These are phyloP conservation scores for Microtus ochrogaster DNA, from an alignment of 2,113 vertebrate genomes.

Conservation along the genomic window DNA sequence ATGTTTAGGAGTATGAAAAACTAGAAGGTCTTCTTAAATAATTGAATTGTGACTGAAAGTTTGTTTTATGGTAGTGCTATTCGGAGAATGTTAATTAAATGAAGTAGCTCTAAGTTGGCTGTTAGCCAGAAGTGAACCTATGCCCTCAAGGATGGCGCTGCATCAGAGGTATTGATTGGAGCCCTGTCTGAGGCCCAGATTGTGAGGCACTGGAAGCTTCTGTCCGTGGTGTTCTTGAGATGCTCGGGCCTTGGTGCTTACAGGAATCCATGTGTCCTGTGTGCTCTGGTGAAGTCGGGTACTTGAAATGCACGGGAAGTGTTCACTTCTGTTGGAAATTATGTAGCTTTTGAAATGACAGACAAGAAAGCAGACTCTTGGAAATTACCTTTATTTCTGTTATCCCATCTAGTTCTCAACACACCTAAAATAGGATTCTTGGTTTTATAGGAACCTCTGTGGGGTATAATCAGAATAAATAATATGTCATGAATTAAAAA, in stretches of 20 bases:
- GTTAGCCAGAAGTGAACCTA: slow-evolving; percentile 1
- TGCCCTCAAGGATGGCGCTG: background rate
- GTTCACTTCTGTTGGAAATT: slow-evolving; percentile 10
- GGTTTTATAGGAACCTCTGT: background rate
- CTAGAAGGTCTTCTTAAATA: slow-evolving; percentile 40
- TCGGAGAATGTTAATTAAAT: slow-evolving; percentile 6
- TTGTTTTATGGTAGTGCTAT: slow-evolving; percentile 18
- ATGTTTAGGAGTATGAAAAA: slow-evolving; percentile 28
- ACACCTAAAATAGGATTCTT: slow-evolving; percentile 5
- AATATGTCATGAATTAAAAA: background rate
- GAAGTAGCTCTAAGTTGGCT: slow-evolving; percentile 34
- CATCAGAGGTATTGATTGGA: background rate
- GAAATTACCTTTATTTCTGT: slow-evolving; percentile 1
- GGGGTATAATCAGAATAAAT: slow-evolving; percentile 3
- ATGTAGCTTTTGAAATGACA: slow-evolving; percentile 43
- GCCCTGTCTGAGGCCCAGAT: background rate
- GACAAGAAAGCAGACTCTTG: slow-evolving; percentile 5
- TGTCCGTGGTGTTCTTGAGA: background rate
- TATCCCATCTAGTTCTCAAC: background rate
- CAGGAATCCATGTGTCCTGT: background rate
- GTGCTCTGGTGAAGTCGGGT: background rate
- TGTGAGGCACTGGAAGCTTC: background rate
- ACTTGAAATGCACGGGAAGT: background rate
- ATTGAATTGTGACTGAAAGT: background rate
- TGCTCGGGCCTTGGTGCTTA: background rate